Conservation (phyloP, 1,140 invertebrate genomes). For the Bathynomus jamesi region DNA sequence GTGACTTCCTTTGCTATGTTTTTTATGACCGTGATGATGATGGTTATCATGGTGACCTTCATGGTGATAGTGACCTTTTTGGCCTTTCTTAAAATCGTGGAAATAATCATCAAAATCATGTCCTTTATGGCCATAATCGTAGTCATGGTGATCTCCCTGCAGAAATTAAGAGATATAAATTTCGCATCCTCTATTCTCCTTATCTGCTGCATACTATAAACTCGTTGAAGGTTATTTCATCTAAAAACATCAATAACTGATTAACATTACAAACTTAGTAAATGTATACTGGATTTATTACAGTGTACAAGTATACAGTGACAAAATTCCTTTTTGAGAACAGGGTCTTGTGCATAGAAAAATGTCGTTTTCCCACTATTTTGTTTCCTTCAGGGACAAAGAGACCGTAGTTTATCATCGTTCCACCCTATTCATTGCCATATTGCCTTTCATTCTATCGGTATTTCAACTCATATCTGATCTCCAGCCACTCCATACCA, state of each 20-base stretch:
- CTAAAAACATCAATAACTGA: neutral
- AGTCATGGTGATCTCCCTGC: neutral
- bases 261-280: neutral
- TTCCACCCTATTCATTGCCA: neutral
- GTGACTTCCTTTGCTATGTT: neutral
- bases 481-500: neutral
- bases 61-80: neutral
- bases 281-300: neutral
- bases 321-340: too few relatives aligned
- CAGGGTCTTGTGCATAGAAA: too few relatives aligned
- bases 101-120: neutral
- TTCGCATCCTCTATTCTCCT: too few relatives aligned
- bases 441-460: neutral
- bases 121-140: neutral
- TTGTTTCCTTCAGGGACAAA: too few relatives aligned
- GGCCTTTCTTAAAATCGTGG: neutral
- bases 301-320: too few relatives aligned
- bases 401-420: neutral
- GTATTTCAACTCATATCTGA: neutral
- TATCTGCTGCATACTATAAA: too few relatives aligned
- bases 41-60: neutral
- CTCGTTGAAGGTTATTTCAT: too few relatives aligned
- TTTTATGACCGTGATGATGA: neutral
- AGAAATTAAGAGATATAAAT: neutral
- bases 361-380: too few relatives aligned